Conservation (phyloP, 2,113 vertebrate species). For the Chionis minor region DNA sequence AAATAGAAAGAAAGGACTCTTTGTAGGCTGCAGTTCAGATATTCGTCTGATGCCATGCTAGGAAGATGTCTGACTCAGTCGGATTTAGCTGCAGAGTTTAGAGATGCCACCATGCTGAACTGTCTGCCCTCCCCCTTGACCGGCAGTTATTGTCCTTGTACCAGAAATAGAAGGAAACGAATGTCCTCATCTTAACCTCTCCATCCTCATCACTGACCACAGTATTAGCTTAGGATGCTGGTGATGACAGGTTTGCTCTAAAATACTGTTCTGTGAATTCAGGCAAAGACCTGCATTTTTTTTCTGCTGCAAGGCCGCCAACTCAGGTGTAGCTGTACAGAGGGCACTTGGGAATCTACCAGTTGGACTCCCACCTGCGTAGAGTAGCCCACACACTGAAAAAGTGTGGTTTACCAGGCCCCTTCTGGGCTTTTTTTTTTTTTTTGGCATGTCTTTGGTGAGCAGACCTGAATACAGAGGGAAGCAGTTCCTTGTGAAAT, state of each 20-base stretch:
- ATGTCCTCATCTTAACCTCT: constrained; percentile 42
- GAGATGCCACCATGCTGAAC: constrained; percentile 16
- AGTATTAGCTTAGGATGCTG: not conserved
- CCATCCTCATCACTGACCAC: not conserved
- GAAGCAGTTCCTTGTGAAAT: not conserved
- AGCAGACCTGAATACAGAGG: not conserved
- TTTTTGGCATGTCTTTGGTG: not conserved
- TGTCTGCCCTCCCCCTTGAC: not conserved
- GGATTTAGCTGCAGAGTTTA: not conserved
- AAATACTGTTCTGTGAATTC: not conserved
- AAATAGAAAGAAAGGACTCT: constrained; percentile 58
- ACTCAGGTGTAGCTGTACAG: not conserved
- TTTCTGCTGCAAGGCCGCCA: not conserved
- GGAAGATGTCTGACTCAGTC: constrained; percentile 17
- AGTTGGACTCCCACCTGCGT: not conserved
- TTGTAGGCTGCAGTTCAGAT: constrained; percentile 36
- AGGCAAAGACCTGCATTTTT: not conserved
- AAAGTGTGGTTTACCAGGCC: not conserved
- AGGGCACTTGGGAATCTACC: not conserved
- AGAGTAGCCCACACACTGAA: not conserved
- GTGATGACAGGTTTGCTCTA: not conserved
- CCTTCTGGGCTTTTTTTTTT: not conserved
- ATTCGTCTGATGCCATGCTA: constrained; percentile 28
- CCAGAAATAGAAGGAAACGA: not conserved
- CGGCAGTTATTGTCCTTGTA: not conserved